Conservation (phyloP, 2,888 invertebrate genomes). For the Sphaerophoria rueppellii region DNA sequence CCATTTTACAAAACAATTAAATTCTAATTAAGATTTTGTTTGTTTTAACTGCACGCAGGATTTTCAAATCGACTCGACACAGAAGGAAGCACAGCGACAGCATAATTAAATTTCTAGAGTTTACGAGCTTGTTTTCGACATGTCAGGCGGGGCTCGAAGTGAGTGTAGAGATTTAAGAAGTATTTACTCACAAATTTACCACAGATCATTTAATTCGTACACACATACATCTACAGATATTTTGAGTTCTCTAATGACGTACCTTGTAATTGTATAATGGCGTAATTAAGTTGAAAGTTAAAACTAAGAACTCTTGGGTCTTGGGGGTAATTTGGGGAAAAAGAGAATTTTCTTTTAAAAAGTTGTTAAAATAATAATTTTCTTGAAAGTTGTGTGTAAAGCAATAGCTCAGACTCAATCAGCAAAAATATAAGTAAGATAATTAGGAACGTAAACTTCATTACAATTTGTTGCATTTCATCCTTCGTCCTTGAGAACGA, state of each 20-base stretch:
- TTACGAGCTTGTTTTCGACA: slow-evolving; percentile 31
- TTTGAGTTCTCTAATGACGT: slow-evolving; percentile 39
- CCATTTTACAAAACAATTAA: slow-evolving; percentile 66
- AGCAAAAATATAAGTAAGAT: slow-evolving; percentile 14
- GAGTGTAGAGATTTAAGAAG: slow-evolving; percentile 18
- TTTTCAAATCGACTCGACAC: slow-evolving; percentile 26
- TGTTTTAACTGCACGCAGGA: slow-evolving; percentile 54
- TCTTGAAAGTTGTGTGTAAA: slow-evolving; percentile 47
- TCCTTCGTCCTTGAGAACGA: neutral
- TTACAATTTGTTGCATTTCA: slow-evolving; percentile 51
- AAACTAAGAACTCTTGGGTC: slow-evolving; percentile 44
- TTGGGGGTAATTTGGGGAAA: slow-evolving; percentile 7
- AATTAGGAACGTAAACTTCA: slow-evolving; percentile 56
- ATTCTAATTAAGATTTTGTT: slow-evolving; percentile 72
- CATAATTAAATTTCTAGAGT: slow-evolving; percentile 68
- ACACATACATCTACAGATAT: slow-evolving; percentile 22
- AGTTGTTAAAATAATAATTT: slow-evolving; percentile 40
- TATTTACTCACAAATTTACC: slow-evolving; percentile 56
- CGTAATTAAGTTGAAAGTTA: slow-evolving; percentile 41
- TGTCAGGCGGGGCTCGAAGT: neutral
- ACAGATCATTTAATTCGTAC: slow-evolving; percentile 34
- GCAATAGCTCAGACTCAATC: slow-evolving; percentile 38
- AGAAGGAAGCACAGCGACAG: slow-evolving; percentile 60
- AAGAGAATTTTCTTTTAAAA: slow-evolving; percentile 3
- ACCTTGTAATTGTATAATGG: slow-evolving; percentile 15